A percentile compares a stretch with the other conserved stretches of the same genome.
phyloP scores from a whole-genome alignment of 2,888 invertebrate species.

The Coleophora flavipennella region DNA sequence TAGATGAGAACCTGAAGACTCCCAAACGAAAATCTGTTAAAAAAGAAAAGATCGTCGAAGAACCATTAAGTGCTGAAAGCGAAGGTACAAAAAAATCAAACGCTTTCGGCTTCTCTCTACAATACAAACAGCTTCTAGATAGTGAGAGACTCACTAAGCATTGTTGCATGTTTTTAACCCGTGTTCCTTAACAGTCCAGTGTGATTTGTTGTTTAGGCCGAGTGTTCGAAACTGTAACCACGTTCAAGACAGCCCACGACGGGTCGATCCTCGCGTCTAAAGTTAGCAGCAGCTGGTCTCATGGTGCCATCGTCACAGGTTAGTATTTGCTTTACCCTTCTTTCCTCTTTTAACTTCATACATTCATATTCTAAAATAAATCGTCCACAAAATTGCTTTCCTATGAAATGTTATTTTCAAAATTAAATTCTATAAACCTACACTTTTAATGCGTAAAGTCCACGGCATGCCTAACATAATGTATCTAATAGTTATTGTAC shows the following conservation, averaged over 20 bases:
- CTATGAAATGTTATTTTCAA: conserved; percentile 7
- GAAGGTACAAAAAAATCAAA: conserved; percentile 57
- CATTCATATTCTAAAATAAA: conserved; percentile 14
- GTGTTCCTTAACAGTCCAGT: conserved; percentile 60
- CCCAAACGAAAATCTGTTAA: conserved; percentile 59
- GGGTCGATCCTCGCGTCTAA: conserved; percentile 66
- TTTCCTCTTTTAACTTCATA: conserved; percentile 33
- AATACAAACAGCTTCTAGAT: conserved; percentile 57
- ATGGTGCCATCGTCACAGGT: conserved; percentile 77
- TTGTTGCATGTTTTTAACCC: conserved; percentile 59
- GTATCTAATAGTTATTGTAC: conserved; percentile 22
- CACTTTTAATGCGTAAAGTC: conserved; percentile 23
- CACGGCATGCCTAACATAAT: conserved; percentile 34
- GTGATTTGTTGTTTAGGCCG: conserved; percentile 71
- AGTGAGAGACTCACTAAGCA: conserved; percentile 29
- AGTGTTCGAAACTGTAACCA: conserved; percentile 69
- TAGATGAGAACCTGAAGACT: conserved; percentile 45
- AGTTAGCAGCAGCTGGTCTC: conserved; percentile 75
- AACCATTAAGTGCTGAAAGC: conserved; percentile 63
- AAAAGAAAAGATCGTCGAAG: conserved; percentile 49
- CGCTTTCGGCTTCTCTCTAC: conserved; percentile 51
- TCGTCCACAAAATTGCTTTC: conserved; percentile 11
- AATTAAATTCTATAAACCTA: conserved; percentile 11
- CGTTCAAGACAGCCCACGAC: conserved; percentile 63
- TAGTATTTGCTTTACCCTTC: conserved; percentile 46